Conservation (phyloP, 2,797 vertebrate species). For the Eidolon dupreanum region DNA sequence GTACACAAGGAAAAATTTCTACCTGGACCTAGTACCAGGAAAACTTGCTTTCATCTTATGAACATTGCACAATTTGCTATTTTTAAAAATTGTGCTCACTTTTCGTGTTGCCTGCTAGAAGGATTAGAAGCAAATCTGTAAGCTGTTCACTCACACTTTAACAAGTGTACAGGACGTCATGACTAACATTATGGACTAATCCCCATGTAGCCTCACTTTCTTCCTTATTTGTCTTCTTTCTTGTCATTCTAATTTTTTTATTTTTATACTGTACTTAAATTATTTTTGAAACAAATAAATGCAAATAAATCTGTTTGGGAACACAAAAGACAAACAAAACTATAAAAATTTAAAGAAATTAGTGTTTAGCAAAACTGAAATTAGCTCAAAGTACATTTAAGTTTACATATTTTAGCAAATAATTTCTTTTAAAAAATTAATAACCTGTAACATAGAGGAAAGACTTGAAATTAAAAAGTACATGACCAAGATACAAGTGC, state of each 20-base stretch:
- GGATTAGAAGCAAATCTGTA: neutral
- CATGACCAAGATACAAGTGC: neutral
- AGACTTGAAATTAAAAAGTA: neutral
- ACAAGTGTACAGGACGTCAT: neutral
- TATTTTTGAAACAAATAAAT: slow-evolving; percentile 18
- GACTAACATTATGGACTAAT: neutral
- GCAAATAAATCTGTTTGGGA: neutral
- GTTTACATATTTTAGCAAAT: neutral
- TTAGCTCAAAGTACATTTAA: neutral
- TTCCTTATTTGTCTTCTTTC: neutral
- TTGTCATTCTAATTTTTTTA: neutral
- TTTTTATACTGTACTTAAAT: neutral
- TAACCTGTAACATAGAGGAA: neutral
- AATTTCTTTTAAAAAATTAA: neutral
- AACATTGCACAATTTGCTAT: neutral
- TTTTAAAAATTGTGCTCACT: neutral
- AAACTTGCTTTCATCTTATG: neutral
- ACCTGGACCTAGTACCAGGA: neutral
- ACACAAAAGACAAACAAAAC: neutral
- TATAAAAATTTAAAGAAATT: neutral
- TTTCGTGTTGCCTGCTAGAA: neutral
- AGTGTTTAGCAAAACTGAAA: neutral
- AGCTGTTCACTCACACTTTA: neutral
- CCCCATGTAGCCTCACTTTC: neutral
- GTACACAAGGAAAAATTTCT: neutral